Evolutionary conservation across 92 coral and sea anemone species (phyloP).

Genomic region (Palythoa grandis): DNA sequence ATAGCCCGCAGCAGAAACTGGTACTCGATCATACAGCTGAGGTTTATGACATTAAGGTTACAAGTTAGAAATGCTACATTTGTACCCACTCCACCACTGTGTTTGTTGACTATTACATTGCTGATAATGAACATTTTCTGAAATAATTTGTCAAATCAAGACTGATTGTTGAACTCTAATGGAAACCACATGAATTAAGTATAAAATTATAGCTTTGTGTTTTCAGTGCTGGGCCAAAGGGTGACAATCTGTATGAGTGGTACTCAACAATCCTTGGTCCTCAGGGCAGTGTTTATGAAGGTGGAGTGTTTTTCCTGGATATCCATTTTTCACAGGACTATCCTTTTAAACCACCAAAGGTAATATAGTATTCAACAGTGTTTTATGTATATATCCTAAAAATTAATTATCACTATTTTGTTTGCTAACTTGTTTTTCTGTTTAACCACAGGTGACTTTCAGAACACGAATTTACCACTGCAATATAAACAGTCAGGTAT

Average conservation of each 20-base stretch:
- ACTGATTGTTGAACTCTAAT: too few species aligned
- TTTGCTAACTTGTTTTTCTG: neutral
- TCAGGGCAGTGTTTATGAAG: conserved; percentile 88
- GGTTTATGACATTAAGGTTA: too few species aligned
- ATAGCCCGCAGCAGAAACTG: too few species aligned
- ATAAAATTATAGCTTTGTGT: neutral
- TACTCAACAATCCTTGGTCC: conserved; percentile 97
- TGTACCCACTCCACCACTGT: too few species aligned
- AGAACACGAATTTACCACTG: conserved; percentile 88
- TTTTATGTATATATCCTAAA: neutral
- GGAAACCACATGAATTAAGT: too few species aligned
- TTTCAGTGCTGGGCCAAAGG: conserved; percentile 95
- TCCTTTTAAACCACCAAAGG: conserved; percentile 99
- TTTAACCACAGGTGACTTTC: conserved; percentile 72
- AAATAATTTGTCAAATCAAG: too few species aligned
- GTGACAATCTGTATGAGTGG: conserved; percentile 97
- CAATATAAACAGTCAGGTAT: conserved; percentile 84
- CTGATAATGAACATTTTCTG: too few species aligned
- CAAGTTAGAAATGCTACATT: too few species aligned
- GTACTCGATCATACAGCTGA: too few species aligned
- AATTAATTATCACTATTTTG: neutral
- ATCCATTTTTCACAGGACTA: conserved; percentile 91
- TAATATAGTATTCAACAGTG: conserved; percentile 9
- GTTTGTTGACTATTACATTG: too few species aligned
- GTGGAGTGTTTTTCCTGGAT: conserved; percentile 94